Base-by-base conservation (phyloP, 2,113 vertebrate species). In the Gallinago undulata region DNA sequence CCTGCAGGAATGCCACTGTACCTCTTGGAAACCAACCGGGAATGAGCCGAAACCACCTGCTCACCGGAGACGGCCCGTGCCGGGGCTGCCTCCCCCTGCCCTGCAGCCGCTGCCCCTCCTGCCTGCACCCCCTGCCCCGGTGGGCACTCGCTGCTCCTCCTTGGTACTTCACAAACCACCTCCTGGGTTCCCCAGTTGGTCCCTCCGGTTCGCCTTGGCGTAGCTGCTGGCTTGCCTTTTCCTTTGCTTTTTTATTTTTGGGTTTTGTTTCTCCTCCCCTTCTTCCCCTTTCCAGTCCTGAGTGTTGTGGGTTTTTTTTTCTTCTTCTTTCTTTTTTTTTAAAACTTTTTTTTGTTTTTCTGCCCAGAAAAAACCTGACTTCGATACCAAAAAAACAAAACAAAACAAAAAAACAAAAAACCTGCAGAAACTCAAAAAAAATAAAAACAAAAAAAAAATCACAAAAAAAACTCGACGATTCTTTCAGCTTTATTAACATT, bases 401-500 rank as follows among this genome's bases (percentile, higher is more conserved):
- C 19, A 97, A 82, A 92, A 85, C 5, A 62, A 95, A 96, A 95
- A 79, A 95, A 95, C 28, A 95, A 98, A 73, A 98, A 96, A 70
- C 28, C 98, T 98, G 97, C 97, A 98, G 97, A 98, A 98, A 97
- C 97, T 98, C 62, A 96, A 98, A 87, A 96, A 93, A 96, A 97
- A 94, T 48, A 96, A 94, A 86, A 89, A 97, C 31, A 14, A 89
- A 92, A 97, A 97, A 97, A 96, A 97, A 96, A 89, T 41, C 4
- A 30, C 85, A 97, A 76, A 84, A 93, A 97, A 97, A 91, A 91
- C 88, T 97, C 93, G 22, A 97, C 3, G 66, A 98, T 98, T 97
- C 98, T 98, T 98, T 98, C 98, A 99, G 98, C 98, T 99, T 99
- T 98, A 99, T 98, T 97, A 97, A 98, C 97, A 98, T 98, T 98